Base-by-base conservation (phyloP, 2,113 vertebrate species). In the Zeus faber region DNA sequence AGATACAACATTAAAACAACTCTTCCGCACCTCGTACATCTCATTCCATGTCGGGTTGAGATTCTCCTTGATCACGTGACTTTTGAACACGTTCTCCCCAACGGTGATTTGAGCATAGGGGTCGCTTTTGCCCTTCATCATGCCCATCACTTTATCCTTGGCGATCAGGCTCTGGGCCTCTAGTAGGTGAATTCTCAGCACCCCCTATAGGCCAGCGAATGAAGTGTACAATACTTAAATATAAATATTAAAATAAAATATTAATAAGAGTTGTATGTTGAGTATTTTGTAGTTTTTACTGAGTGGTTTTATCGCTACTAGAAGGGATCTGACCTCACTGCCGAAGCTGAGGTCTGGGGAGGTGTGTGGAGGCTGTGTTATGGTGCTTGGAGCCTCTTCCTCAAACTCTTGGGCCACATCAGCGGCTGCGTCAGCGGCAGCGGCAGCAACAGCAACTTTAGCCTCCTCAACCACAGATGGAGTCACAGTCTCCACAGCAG, bases 11-110 rank as follows among this genome's bases (percentile, higher is more conserved):
- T 9, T 18, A 7, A 31, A 8, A 17, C 7, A 22, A 18, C 10
- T 54, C 51, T 27, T 13, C 62, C 73, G 18, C 49, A 96, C 95
- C 93, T 96, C 92, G 61, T 94, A 95, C 80, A 93, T 86, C 73
- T 96, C 94, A 26, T 93, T 93, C 95, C 95, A 97, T 49, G 85
- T 88, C 0, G 95, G 94, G 72, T 90, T 92, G 57, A 97, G 91
- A 55, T 94, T 91, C 74, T 94, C 92, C 49, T 92, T 91, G 65
- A 97, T 67, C 31, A 95, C 93, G 1, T 72, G 86, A 70, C 90
- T 96, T 51, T 89, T 91, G 65, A 95, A 93, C 13, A 54, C 76
- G 16, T 54, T 50, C 7, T 85, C 88, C 5, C 89, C 91, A 1
- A 91, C 73, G 23, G 64, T 89, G 31, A 93, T 83, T 58, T 91